Conservation (phyloP, 2,113 vertebrate genomes). For the Calyptomena viridis region DNA sequence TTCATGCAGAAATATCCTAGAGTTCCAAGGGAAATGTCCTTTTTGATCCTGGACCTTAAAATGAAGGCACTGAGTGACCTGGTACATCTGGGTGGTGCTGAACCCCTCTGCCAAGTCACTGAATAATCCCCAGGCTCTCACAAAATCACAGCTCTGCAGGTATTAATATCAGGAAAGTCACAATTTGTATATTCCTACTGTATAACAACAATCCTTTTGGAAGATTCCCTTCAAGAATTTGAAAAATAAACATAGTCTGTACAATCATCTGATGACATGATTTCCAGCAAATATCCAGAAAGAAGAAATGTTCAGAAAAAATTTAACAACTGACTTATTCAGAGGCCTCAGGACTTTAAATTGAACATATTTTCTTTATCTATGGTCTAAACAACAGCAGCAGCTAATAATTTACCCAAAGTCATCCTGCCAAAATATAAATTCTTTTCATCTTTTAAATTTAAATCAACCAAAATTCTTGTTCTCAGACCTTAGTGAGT, state of each 20-base stretch:
- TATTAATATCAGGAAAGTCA: neutral
- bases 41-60: neutral
- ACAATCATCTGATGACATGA: neutral
- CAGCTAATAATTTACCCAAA: neutral
- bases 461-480: neutral
- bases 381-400: neutral
- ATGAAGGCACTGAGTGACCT: neutral
- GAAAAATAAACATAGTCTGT: neutral
- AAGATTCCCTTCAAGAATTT: neutral
- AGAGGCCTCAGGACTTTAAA: neutral
- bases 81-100: neutral
- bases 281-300: neutral
- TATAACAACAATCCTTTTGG: rapidly evolving
- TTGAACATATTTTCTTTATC: neutral
- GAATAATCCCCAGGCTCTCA: neutral
- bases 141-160: neutral
- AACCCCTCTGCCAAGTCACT: neutral
- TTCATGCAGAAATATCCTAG: neutral
- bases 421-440: neutral
- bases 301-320: neutral
- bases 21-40: neutral
- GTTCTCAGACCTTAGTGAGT: neutral
- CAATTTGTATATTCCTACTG: neutral
- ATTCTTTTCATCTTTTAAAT: neutral
- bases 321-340: neutral